Percentiles rank a stretch among this genome's conserved stretches.
Conservation (phyloP, 2,888 invertebrate genomes). For the Calameuta pallipes region DNA sequence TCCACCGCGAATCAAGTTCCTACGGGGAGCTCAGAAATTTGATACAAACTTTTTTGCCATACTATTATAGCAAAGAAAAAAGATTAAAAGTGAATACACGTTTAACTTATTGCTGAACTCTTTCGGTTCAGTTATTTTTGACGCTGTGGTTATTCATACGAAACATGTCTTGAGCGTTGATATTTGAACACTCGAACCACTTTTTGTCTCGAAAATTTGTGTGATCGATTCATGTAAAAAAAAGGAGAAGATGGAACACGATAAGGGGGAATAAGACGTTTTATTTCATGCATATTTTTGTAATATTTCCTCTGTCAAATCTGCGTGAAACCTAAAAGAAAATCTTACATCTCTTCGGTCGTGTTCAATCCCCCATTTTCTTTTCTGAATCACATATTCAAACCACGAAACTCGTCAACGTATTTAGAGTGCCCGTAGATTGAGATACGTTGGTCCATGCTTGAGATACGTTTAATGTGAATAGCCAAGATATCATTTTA, state of each 20-base stretch:
- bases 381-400: no score
- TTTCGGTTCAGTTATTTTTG: neutral
- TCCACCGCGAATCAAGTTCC: constrained; percentile 11
- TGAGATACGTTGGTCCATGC: neutral
- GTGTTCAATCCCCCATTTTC: no score
- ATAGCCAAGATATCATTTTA: neutral
- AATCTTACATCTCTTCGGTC: no score
- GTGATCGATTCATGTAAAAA: neutral
- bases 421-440: no score
- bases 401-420: no score
- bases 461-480: neutral
- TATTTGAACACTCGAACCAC: neutral
- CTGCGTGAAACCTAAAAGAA: no score
- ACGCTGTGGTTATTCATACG: neutral
- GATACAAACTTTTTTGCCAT: neutral
- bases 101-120: neutral
- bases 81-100: neutral
- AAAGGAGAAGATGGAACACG: neutral
- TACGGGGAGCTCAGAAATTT: constrained; percentile 9
- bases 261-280: neutral
- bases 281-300: no score
- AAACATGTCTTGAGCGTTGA: neutral
- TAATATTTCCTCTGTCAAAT: no score
- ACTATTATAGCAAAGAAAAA: neutral
- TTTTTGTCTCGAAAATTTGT: neutral